Base-by-base conservation (phyloP, 2,888 invertebrate species). In the Lathronympha strigana region DNA sequence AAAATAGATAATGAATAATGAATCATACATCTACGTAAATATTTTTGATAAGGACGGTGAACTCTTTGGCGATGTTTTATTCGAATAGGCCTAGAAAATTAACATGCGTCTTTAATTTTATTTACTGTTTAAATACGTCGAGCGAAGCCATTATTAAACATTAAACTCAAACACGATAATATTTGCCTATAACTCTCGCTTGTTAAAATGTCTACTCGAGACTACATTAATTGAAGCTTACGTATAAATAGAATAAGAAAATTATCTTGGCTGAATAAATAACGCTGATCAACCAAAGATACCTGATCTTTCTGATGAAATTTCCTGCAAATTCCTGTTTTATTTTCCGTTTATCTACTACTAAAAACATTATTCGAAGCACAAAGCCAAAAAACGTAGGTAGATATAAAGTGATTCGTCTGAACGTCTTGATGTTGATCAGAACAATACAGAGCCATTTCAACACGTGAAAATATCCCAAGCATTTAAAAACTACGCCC, bases 41-140 rank as follows among this genome's bases (percentile, higher is more conserved):
- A 57, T 63, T 63, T 19, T 57, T 40, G 57, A 31, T 63, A 55
- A 63, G 45, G 47, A 47, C 54, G 9, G 54, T 63, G 54, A 63
- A 63, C 54, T 55, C 13, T 17, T 13, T 45, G 21, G 4, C 5
- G 21, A 33, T 58, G 33, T 33, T 49, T 58, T 23, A 8, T 49
- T 8, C 9, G 8, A 28, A 25, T 25, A 25, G 25, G 25, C 25
- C n/a, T n/a, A n/a, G n/a, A n/a, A n/a, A n/a, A n/a, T n/a, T n/a
- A n/a, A n/a, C n/a, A n/a, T n/a, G n/a, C n/a, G n/a, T n/a, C n/a
- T n/a, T n/a, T n/a, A n/a, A n/a, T n/a, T n/a, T n/a, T n/a, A n/a
- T n/a, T n/a, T n/a, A n/a, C n/a, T n/a, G n/a, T n/a, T n/a, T n/a
- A n/a, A n/a, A n/a, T n/a, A n/a, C n/a, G n/a, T n/a, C n/a, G n/a